Evolutionary conservation across 2,888 invertebrate genomes (phyloP), one percentile per base, ranked within the genome.

Genomic region (Aphodius granarius): DNA sequence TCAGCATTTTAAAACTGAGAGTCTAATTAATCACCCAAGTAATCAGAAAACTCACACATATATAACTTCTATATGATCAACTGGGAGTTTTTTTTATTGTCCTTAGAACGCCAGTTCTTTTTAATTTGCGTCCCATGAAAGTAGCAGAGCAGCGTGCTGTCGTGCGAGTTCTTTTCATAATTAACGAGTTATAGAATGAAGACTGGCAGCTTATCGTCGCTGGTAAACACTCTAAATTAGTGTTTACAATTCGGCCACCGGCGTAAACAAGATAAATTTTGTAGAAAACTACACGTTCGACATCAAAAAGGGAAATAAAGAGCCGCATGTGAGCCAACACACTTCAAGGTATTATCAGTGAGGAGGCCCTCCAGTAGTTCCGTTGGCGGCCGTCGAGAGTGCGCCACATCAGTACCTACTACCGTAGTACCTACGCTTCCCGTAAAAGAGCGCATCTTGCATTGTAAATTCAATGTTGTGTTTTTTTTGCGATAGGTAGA

Each of bases 261-360:
- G 72, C 21, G 72, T 75, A 84, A 84, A 84, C 85, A 84, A 84
- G 84, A 84, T 84, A 84, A 85, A 84, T 85, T 84, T 84, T 83
- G 83, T 83, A 85, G 83, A 85, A 85, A 85, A 85, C 83, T 83
- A 83, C 83, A 83, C 83, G 79, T 78, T 85, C 81, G 80, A 83
- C 84, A 82, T 84, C 82, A 84, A 84, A 85, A 85, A 83, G 83
- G 81, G 66, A 84, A 83, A 84, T 84, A 83, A 84, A 85, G 84
- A 84, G 82, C 68, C 82, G 81, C 84, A 84, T 84, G 84, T 84
- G 82, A 85, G 84, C 84, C 78, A 77, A 79, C 80, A 80, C 85
- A 85, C 86, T 86, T 85, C 85, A 83, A 78, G 84, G 84, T 84
- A 86, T 86, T 86, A 86, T 85, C 84, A 84, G 81, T 83, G 84